A percentile compares a stretch with the other conserved stretches of the same genome.
Conservation (phyloP, 2,888 invertebrate genomes). For the Epinotia brunnichana region DNA sequence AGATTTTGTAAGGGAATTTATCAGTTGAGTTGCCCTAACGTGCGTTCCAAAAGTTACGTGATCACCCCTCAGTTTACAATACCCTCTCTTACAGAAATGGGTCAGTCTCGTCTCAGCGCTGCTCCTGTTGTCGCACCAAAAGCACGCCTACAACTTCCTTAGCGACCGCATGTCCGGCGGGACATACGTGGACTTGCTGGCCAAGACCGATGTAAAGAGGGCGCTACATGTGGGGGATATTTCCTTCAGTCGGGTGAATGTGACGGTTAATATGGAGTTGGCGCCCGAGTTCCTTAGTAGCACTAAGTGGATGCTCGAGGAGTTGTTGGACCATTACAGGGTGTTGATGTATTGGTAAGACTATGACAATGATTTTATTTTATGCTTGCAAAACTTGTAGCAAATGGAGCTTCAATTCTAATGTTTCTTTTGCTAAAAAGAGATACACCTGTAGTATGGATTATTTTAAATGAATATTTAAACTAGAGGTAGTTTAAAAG, state of each 20-base stretch:
- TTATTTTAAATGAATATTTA: no score
- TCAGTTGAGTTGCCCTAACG: no score
- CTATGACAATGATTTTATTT: neutral
- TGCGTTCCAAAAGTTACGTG: no score
- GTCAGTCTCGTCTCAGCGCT: conserved; percentile 58
- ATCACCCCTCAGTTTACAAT: neutral
- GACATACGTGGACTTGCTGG: conserved; percentile 56
- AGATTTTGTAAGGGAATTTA: no score
- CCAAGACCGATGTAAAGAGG: conserved; percentile 59
- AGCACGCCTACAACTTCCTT: conserved; percentile 74
- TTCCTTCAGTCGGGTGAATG: conserved; percentile 62
- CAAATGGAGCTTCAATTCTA: neutral
- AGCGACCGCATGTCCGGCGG: conserved; percentile 62
- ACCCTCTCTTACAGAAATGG: conserved; percentile 66
- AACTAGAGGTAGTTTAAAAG: no score
- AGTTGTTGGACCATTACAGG: conserved; percentile 66
- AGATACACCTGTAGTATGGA: neutral
- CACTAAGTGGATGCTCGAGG: conserved; percentile 63
- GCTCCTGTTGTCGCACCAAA: conserved; percentile 62
- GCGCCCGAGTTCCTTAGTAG: conserved; percentile 70
- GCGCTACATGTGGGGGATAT: conserved; percentile 74
- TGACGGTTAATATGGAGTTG: conserved; percentile 64
- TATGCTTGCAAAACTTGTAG: neutral
- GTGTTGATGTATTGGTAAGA: conserved; percentile 69
- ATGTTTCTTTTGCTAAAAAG: neutral